Evolutionary conservation across 2,797 vertebrate species (phyloP).

Genomic region (Spinus olivaceus): DNA sequence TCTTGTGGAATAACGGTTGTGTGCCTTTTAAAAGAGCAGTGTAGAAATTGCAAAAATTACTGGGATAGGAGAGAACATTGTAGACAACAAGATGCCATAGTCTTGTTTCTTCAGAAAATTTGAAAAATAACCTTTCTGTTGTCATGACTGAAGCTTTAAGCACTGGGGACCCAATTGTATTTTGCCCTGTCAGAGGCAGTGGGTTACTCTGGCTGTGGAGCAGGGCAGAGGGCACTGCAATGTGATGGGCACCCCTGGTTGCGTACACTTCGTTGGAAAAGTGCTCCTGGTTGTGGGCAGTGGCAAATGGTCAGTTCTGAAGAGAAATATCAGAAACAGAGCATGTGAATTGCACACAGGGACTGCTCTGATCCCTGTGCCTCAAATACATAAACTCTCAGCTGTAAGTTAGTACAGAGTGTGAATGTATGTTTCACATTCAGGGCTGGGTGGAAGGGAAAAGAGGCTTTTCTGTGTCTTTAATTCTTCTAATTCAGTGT

Average conservation of each 20-base stretch:
- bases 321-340: background rate
- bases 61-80: background rate
- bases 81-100: background rate
- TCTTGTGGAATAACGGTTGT: background rate
- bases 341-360: background rate
- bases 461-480: background rate
- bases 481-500: background rate
- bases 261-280: background rate
- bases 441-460: background rate
- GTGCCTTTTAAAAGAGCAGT: background rate
- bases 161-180: background rate
- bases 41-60: background rate
- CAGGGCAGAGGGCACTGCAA: background rate
- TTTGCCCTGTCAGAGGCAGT: background rate
- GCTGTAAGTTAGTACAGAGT: background rate
- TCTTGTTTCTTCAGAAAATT: background rate
- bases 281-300: rapidly evolving
- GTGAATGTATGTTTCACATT: rapidly evolving
- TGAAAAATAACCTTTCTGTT: background rate
- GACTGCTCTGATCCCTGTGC: background rate
- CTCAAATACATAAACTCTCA: background rate
- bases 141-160: background rate
- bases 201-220: background rate
- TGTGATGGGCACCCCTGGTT: background rate
- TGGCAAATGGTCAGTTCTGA: background rate